A percentile compares a stretch with the other conserved stretches of the same genome.
Conservation (phyloP, 2,113 vertebrate genomes). For the Phalacrocorax brasilianus region DNA sequence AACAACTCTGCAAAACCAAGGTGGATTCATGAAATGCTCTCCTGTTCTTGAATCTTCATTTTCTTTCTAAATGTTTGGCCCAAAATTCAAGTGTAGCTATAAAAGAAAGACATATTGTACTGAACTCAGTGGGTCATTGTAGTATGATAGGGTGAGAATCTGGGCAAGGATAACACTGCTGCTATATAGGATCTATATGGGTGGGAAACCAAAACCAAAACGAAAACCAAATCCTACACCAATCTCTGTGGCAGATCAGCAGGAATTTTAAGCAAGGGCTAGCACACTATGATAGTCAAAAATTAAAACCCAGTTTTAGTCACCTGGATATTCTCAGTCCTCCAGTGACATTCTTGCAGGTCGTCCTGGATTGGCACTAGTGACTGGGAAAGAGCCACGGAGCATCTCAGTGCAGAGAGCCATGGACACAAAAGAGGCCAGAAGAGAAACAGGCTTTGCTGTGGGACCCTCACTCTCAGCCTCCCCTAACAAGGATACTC, state of each 20-base stretch:
- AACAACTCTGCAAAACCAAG: neutral
- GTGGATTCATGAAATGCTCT: neutral
- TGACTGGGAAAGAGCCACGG: neutral
- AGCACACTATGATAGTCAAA: neutral
- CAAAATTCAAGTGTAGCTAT: neutral
- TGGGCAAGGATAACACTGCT: neutral
- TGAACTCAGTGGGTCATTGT: neutral
- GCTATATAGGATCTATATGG: neutral
- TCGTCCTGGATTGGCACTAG: neutral
- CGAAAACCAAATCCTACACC: neutral
- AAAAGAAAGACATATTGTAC: neutral
- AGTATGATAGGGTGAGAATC: neutral
- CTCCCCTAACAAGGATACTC: rapidly evolving
- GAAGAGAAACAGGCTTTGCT: neutral
- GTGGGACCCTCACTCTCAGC: neutral
- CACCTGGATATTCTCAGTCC: neutral
- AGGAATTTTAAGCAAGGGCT: neutral
- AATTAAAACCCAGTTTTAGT: neutral
- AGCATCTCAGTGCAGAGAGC: neutral
- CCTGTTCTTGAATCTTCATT: neutral
- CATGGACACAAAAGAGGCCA: neutral
- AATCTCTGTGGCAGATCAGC: neutral
- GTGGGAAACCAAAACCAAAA: neutral
- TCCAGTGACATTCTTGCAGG: neutral
- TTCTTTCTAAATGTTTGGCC: neutral